Evolutionary conservation across 2,797 vertebrate genomes (phyloP).

Genomic region (Cirrhinus molitorella): DNA sequence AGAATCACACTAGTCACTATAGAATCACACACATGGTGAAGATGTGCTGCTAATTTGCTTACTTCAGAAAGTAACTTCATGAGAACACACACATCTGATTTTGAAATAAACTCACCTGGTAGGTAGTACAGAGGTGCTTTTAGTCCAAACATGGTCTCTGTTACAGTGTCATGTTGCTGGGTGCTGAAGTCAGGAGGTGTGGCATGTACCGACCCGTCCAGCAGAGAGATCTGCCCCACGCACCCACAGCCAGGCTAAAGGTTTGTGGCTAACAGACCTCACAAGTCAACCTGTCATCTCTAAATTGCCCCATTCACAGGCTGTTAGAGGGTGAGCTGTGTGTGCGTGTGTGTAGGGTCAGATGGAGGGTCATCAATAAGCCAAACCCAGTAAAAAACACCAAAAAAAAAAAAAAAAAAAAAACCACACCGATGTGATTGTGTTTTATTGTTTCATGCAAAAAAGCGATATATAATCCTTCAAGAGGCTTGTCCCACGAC

Average conservation of each 20-base stretch:
- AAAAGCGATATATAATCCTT: conserved; percentile 76
- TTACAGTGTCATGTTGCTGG: conserved; percentile 87
- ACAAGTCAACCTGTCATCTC: conserved; percentile 80
- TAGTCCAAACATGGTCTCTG: conserved; percentile 95
- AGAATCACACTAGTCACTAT: background rate
- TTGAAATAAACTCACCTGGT: conserved; percentile 87
- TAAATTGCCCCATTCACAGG: conserved; percentile 72
- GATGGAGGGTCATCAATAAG: conserved; percentile 31
- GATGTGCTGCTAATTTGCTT: background rate
- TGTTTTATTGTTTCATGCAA: conserved; percentile 32
- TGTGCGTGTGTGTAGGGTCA: conserved; percentile 60
- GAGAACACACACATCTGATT: background rate
- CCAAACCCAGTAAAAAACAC: conserved; percentile 58
- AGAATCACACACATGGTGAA: conserved; percentile 4
- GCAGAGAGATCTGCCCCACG: conserved; percentile 72
- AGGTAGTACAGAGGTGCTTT: conserved; percentile 97
- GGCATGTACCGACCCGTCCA: conserved; percentile 69
- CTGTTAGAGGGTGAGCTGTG: conserved; percentile 73
- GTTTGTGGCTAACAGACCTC: conserved; percentile 73
- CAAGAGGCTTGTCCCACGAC: conserved; percentile 71
- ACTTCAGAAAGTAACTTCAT: conserved; percentile 24
- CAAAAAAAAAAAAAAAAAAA: background rate
- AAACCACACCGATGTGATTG: conserved; percentile 64
- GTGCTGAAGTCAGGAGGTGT: conserved; percentile 70
- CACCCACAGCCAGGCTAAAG: conserved; percentile 75